Evolutionary conservation across 2,888 invertebrate species (phyloP).

Genomic region (Pegoplata infirma): DNA sequence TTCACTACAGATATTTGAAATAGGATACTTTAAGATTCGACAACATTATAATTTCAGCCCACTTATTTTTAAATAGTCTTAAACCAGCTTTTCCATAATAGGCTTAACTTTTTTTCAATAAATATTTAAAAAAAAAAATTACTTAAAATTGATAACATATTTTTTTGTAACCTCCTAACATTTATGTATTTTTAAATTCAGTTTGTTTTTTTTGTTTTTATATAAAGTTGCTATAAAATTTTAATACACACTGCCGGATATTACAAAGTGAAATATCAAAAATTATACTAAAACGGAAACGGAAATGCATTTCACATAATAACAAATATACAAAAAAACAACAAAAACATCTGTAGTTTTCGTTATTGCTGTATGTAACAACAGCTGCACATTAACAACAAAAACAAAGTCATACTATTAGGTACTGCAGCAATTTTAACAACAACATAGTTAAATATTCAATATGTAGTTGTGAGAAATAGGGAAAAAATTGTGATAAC

Average conservation of each 20-base stretch:
- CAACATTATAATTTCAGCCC: no score
- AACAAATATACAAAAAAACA: conserved; percentile 15
- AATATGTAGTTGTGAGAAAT: conserved; percentile 9
- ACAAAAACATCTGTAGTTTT: neutral
- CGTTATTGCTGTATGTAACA: no score
- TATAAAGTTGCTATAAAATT: conserved; percentile 23
- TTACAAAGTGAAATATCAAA: conserved; percentile 48
- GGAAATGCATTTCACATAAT: conserved; percentile 55
- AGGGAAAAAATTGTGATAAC: neutral
- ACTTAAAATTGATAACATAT: neutral
- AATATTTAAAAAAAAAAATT: no score
- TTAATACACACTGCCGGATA: conserved; percentile 47
- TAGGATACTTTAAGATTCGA: no score
- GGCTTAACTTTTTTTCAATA: neutral
- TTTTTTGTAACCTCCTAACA: no score
- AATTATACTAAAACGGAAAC: conserved; percentile 43
- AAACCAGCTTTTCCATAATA: no score
- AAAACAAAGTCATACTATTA: neutral
- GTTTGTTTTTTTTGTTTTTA: no score
- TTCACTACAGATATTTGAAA: no score
- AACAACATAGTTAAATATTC: conserved; percentile 26
- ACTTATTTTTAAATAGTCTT: no score
- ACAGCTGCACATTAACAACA: conserved; percentile 10
- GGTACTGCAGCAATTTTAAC: neutral
- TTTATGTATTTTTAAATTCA: neutral